These are phyloP conservation scores for Rotaria sp. DNA, from an alignment of 2,888 invertebrate genomes.

Conservation along the genomic window DNA sequence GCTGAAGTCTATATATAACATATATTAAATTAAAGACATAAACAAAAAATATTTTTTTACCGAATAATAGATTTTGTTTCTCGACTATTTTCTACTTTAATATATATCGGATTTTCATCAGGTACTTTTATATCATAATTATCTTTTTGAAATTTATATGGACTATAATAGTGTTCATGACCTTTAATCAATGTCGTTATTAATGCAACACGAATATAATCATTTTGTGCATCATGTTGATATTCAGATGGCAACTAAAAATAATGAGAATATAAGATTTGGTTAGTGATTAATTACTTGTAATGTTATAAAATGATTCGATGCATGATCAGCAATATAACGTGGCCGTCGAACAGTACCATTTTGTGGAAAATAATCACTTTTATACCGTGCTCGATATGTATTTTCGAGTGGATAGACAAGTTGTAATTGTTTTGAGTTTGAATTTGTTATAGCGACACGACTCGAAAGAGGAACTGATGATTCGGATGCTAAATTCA, in stretches of 20 bases:
- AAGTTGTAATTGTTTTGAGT: neutral
- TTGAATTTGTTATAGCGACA: neutral
- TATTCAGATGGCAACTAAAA: neutral
- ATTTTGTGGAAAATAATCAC: conserved; percentile 27
- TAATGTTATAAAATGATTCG: neutral
- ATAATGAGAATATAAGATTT: neutral
- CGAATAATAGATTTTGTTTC: too few species aligned
- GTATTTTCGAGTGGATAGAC: neutral
- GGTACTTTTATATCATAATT: neutral
- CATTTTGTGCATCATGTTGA: neutral
- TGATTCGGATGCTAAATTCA: neutral
- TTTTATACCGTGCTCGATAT: neutral
- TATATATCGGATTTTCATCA: conserved; percentile 21
- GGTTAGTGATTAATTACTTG: neutral
- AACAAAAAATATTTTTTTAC: too few species aligned
- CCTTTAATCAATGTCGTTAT: neutral
- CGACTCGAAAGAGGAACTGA: neutral
- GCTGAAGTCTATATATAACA: neutral
- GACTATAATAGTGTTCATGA: neutral
- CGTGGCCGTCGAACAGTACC: neutral
- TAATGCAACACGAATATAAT: neutral
- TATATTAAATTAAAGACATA: too few species aligned
- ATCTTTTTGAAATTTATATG: conserved; percentile 9
- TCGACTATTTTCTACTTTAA: neutral
- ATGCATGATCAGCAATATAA: neutral